phyloP scores from a whole-genome alignment of 2,113 vertebrate species.

The Chauna torquata region DNA sequence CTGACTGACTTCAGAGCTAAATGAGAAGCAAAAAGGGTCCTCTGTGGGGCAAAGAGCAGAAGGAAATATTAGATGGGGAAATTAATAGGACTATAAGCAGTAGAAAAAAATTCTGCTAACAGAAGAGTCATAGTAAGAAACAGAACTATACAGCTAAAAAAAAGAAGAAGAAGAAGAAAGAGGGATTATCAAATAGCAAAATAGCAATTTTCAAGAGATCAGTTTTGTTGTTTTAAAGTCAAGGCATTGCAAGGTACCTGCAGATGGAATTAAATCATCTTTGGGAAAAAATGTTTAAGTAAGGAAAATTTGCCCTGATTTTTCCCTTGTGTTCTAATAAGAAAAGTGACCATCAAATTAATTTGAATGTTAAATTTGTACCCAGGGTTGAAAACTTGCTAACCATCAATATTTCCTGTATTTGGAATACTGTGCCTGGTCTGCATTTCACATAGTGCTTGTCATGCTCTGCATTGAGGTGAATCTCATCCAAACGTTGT shows the following conservation, averaged over 20 bases:
- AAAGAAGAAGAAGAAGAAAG: rapidly evolving
- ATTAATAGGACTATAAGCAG: neutral
- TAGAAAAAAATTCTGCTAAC: neutral
- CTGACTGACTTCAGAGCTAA: neutral
- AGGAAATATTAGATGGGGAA: neutral
- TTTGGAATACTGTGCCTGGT: neutral
- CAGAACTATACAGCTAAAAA: neutral
- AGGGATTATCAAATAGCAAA: neutral
- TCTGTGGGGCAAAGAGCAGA: neutral
- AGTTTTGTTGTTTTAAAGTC: neutral
- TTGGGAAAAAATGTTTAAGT: neutral
- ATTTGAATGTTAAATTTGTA: neutral
- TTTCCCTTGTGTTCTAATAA: neutral
- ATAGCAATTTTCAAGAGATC: neutral
- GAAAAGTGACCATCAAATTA: neutral
- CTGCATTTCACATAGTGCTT: neutral
- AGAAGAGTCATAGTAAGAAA: neutral
- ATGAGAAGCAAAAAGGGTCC: neutral
- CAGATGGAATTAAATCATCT: neutral
- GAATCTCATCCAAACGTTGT: neutral
- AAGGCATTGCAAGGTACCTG: neutral
- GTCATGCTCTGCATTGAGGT: neutral
- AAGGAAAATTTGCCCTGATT: neutral
- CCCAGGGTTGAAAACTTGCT: neutral
- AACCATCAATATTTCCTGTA: neutral